These are phyloP conservation scores for Copidosoma floridanum DNA, from an alignment of 1,140 invertebrate genomes.

Conservation along the genomic window DNA sequence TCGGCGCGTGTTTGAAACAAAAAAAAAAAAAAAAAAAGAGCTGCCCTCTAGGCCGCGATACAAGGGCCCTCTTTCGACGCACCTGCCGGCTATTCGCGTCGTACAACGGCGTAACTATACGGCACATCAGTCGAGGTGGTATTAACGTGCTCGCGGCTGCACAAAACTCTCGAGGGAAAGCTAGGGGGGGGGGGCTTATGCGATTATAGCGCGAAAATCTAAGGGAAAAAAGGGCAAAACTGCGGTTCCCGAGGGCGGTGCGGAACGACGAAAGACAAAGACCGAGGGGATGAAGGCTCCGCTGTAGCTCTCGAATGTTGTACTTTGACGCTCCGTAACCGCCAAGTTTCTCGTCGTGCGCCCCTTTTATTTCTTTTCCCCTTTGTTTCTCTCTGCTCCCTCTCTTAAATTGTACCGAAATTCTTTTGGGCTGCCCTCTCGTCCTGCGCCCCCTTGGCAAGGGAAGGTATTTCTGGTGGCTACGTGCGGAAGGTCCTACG, in stretches of 20 bases:
- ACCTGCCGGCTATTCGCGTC: background rate
- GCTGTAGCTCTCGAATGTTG: background rate
- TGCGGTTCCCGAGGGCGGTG: too few species aligned
- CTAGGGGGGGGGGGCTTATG: conserved; percentile 5
- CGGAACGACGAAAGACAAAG: too few species aligned
- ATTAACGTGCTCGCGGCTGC: conserved; percentile 1
- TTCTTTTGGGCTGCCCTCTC: background rate
- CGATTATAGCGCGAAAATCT: conserved; percentile 7
- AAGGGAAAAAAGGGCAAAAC: background rate
- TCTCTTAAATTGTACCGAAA: background rate
- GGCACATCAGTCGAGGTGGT: background rate
- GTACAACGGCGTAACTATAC: background rate
- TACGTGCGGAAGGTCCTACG: too few species aligned
- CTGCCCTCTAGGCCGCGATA: background rate
- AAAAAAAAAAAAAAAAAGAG: background rate
- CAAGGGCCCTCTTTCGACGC: conserved; percentile 8
- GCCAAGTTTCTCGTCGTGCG: background rate
- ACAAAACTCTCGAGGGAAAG: conserved; percentile 2
- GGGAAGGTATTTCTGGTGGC: too few species aligned
- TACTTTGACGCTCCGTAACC: conserved; percentile 4
- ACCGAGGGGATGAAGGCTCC: too few species aligned
- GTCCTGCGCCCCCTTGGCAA: too few species aligned
- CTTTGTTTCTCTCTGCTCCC: background rate
- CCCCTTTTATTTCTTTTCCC: too few species aligned
- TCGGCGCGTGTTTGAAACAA: background rate